Percentiles rank a stretch among this genome's conserved stretches.
Conservation (phyloP, 2,888 invertebrate species). For the Cephus pulcher region DNA sequence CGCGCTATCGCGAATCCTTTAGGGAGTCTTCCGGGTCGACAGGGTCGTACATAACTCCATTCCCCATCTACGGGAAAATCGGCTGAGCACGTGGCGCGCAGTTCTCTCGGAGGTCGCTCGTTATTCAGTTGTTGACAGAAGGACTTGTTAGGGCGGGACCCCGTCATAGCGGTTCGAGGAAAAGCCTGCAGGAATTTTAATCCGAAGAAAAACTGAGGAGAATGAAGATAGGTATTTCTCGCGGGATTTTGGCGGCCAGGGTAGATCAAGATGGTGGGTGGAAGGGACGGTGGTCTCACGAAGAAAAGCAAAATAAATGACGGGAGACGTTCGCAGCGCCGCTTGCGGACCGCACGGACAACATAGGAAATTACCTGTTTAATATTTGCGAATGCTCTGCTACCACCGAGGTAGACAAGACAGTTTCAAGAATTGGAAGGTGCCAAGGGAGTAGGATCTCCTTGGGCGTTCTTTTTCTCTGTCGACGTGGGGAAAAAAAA, state of each 20-base stretch:
- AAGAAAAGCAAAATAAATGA: neutral
- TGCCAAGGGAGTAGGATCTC: neutral
- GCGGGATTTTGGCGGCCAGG: neutral
- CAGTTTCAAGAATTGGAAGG: neutral
- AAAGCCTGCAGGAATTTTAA: neutral
- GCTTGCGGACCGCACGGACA: neutral
- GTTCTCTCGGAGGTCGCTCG: neutral
- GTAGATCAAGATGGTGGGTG: neutral
- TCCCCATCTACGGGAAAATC: neutral
- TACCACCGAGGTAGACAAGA: neutral
- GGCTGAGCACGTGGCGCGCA: neutral
- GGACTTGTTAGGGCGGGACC: neutral
- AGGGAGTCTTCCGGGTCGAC: neutral
- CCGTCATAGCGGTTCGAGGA: neutral
- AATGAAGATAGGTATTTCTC: slow-evolving; percentile 6
- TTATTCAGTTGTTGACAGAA: neutral
- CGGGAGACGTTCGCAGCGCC: neutral
- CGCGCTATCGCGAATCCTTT: neutral
- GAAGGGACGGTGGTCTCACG: neutral
- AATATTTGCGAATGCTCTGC: slow-evolving; percentile 4
- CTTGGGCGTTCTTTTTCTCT: neutral
- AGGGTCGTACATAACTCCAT: neutral
- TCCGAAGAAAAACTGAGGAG: neutral
- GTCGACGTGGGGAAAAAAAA: neutral
- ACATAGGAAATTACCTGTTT: slow-evolving; percentile 3